Percentiles rank a stretch among this genome's conserved stretches.
Conservation (phyloP, 2,113 vertebrate genomes). For the Semnopithecus entellus region DNA sequence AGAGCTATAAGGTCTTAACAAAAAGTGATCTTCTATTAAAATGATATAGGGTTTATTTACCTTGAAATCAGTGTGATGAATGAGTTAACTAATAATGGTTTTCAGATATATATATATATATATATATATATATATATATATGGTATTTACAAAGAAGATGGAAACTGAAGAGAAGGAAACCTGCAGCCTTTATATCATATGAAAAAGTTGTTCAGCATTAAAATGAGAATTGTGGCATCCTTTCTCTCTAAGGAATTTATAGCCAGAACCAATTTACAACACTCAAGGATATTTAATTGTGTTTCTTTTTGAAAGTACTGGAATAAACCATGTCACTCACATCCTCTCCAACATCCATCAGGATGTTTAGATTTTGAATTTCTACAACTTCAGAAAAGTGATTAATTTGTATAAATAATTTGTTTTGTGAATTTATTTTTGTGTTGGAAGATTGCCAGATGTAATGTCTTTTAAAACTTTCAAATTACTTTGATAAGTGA, state of each 20-base stretch:
- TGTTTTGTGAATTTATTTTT: not conserved
- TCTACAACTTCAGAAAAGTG: not conserved
- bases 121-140: not conserved
- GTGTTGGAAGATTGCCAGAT: not conserved
- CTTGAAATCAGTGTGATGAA: not conserved
- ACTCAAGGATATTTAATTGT: not conserved
- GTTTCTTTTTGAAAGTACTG: not conserved
- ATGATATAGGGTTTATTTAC: not conserved
- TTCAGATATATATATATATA: not conserved
- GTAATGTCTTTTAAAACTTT: not conserved
- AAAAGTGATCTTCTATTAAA: constrained; percentile 1
- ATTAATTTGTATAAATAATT: not conserved
- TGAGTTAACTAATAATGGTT: not conserved
- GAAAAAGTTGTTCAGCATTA: not conserved
- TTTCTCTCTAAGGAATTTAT: not conserved
- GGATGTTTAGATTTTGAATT: not conserved
- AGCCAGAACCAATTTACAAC: not conserved
- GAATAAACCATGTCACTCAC: not conserved
- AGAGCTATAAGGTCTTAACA: not conserved
- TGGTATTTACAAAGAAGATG: not conserved
- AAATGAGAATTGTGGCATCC: not conserved
- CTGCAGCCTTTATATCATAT: not conserved
- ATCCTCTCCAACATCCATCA: not conserved
- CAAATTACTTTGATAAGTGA: not conserved
- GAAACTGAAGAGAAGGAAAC: not conserved